A percentile compares a stretch with the other conserved stretches of the same genome.
phyloP scores from a whole-genome alignment of 2,113 vertebrate species.

The Muntiacus muntjak region DNA sequence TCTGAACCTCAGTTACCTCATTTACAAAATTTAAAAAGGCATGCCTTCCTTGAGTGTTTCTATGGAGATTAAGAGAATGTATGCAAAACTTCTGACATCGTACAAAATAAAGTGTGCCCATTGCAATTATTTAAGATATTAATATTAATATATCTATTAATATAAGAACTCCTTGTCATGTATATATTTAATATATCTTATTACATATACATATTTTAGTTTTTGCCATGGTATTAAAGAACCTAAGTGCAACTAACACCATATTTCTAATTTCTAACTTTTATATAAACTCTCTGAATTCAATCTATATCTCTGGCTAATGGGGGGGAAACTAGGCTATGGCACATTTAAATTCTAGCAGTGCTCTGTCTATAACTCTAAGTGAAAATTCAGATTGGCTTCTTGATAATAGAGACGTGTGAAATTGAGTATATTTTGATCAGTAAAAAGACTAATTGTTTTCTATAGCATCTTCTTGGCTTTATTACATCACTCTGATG shows the following conservation, averaged over 20 bases:
- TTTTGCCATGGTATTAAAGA: not conserved
- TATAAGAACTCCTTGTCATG: not conserved
- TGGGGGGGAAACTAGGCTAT: not conserved
- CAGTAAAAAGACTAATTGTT: not conserved
- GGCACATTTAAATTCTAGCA: conserved; percentile 7
- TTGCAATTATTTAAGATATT: not conserved
- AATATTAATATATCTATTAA: not conserved
- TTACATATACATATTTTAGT: not conserved
- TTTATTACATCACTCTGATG: not conserved
- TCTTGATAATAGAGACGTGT: not conserved
- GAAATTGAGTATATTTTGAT: conserved; percentile 1
- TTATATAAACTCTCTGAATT: not conserved
- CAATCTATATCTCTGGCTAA: not conserved
- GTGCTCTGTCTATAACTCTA: not conserved
- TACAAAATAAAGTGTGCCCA: not conserved
- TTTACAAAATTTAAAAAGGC: not conserved
- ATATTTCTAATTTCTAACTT: not conserved
- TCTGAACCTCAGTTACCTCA: not conserved
- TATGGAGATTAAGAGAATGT: not conserved
- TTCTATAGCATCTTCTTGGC: conserved; percentile 6
- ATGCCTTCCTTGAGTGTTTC: not conserved
- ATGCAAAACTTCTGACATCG: not conserved
- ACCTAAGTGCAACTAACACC: not conserved
- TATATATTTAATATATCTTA: not conserved
- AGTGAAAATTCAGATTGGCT: not conserved